Base-by-base conservation (phyloP, 2,113 vertebrate genomes). In the Puma concolor region DNA sequence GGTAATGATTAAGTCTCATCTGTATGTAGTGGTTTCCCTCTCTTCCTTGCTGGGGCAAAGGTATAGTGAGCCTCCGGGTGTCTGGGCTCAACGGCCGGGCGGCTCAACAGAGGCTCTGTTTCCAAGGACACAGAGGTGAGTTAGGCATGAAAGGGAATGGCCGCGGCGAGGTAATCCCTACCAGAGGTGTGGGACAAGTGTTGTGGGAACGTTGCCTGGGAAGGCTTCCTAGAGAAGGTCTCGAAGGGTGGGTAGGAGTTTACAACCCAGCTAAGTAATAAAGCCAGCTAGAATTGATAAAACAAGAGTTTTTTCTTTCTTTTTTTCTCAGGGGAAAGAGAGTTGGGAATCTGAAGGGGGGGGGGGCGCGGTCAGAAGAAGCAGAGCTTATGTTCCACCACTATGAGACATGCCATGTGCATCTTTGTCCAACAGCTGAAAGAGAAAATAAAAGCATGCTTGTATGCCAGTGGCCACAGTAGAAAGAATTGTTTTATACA, bases 361-460 rank as follows among this genome's bases (percentile, higher is more conserved):
- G 54, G 57, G 48, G 8, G 44, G 44, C 44, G 1, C 44, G 44
- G 15, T 29, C 27, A 76, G 54, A 85, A n/a, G 21, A 29, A 57
- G 41, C 1, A 2, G 15, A 2, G 31, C 33, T 91, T n/a, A 12
- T n/a, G 19, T 23, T 50, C 36, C 7, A 5, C 38, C 36, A 2
- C 23, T 41, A 3, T 25, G 23, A 63, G 63, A 66, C 10, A 12
- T 11, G 1, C 36, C 0, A 0, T 23, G 7, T 69, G 1, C 48
- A 17, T 50, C 52, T 90, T 63, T 74, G 44, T 31, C 3, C 81
- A 36, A 16, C 4, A 64, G 74, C 71, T 85, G 93, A 57, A 38
- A 54, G 82, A 89, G 50, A 57, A 97, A 80, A 66, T 67, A 44
- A 76, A 92, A 90, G 7, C 36, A 2, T 48, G 17, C 23, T 29